Percentiles rank a stretch among this genome's conserved stretches.
phyloP scores from a whole-genome alignment of 2,797 vertebrate genomes.

The Capromys pilorides region DNA sequence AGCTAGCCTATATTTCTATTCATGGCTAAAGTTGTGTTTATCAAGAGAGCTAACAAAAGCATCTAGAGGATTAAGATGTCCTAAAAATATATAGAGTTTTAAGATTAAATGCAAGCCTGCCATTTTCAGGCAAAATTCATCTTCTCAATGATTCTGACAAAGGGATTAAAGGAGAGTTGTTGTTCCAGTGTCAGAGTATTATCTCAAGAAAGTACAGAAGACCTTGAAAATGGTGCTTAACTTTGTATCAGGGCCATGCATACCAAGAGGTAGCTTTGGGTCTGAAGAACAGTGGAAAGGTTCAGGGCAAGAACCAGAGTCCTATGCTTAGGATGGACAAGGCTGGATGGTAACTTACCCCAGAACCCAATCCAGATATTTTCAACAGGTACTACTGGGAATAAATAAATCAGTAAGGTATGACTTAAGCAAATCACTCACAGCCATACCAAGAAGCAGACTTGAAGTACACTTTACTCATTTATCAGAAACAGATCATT shows the following conservation, averaged over 20 bases:
- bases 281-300: not conserved
- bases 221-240: fast-evolving
- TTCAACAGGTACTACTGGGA: not conserved
- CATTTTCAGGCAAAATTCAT: not conserved
- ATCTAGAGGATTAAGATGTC: fast-evolving
- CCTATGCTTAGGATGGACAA: not conserved
- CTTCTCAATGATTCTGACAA: not conserved
- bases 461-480: not conserved
- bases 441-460: not conserved
- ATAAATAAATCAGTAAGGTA: not conserved
- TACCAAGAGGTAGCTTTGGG: not conserved
- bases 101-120: not conserved
- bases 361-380: not conserved
- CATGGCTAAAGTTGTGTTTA: not conserved
- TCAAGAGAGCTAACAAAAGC: not conserved
- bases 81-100: not conserved
- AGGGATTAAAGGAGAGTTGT: not conserved
- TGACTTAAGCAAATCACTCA: not conserved
- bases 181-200: not conserved
- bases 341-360: too few species aligned
- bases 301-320: not conserved
- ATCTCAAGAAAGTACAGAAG: not conserved
- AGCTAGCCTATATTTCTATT: not conserved
- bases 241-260: fast-evolving
- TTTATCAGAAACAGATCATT: not conserved